These are phyloP conservation scores for Paraplagusia blochii DNA, from an alignment of 2,113 vertebrate species.

Conservation along the genomic window DNA sequence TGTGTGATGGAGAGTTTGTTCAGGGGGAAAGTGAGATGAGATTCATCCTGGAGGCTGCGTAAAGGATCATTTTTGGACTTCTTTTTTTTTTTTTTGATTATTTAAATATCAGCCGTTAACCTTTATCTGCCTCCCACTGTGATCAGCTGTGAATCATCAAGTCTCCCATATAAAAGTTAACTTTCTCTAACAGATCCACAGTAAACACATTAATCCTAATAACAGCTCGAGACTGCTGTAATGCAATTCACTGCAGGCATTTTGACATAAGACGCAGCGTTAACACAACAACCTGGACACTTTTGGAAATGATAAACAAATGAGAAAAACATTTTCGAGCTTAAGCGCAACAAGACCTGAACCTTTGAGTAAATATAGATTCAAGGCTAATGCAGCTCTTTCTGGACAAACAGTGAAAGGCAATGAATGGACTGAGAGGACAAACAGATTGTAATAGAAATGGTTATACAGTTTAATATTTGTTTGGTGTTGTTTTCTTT, in stretches of 20 bases:
- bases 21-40: conserved; percentile 17
- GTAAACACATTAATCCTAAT: not conserved
- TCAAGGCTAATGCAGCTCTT: too few species aligned
- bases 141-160: conserved; percentile 18
- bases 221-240: not conserved
- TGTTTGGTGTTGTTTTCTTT: too few species aligned
- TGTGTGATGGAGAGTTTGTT: conserved; percentile 21
- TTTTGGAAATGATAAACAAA: too few species aligned
- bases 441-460: too few species aligned
- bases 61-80: conserved; percentile 7
- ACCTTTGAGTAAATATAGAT: too few species aligned
- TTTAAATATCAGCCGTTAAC: conserved; percentile 2
- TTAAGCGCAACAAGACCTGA: too few species aligned
- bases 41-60: conserved; percentile 23
- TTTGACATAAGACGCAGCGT: not conserved
- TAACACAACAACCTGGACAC: not conserved
- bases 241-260: too few species aligned
- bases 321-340: too few species aligned
- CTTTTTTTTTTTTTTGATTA: too few species aligned
- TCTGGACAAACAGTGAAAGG: too few species aligned
- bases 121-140: conserved; percentile 19
- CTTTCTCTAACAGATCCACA: not conserved
- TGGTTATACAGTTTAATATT: too few species aligned
- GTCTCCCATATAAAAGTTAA: not conserved
- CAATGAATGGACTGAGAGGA: too few species aligned